Conservation (phyloP, 2,113 vertebrate species). For the Lates calcarifer region DNA sequence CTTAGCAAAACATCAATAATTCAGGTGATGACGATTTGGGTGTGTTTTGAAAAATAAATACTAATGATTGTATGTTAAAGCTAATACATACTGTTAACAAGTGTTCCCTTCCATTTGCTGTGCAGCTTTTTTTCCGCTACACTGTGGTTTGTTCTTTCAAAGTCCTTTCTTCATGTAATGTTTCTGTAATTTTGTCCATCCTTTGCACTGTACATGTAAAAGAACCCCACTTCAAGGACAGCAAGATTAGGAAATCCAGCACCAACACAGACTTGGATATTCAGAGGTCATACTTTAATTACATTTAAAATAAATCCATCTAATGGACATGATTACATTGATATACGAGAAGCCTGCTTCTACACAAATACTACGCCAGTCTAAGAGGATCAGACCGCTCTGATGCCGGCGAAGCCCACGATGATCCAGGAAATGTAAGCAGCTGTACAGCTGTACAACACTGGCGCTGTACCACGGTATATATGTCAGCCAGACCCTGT, state of each 20-base stretch:
- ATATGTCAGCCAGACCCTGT: constrained; percentile 42
- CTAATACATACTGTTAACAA: neutral
- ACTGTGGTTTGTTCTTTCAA: neutral
- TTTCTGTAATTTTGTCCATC: constrained; percentile 18
- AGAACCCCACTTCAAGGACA: constrained; percentile 12
- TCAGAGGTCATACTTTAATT: constrained; percentile 45
- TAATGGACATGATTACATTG: constrained; percentile 48
- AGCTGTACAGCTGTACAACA: constrained; percentile 39
- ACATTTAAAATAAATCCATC: constrained; percentile 55
- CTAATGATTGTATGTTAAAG: neutral
- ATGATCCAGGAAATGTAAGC: constrained; percentile 52
- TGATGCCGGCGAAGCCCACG: constrained; percentile 25
- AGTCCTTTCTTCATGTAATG: neutral
- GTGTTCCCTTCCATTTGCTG: neutral
- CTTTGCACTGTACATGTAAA: constrained; percentile 3
- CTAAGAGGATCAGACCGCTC: constrained; percentile 61
- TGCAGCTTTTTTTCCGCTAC: neutral
- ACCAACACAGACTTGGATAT: neutral
- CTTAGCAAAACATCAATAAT: neutral
- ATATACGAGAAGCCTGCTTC: constrained; percentile 48
- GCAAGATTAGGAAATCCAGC: constrained; percentile 3
- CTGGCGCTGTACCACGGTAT: constrained; percentile 12
- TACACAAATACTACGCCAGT: constrained; percentile 38
- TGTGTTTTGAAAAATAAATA: neutral
- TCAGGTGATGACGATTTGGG: neutral